Conservation (phyloP, 2,888 invertebrate genomes). For the Temnothorax unifasciatus region DNA sequence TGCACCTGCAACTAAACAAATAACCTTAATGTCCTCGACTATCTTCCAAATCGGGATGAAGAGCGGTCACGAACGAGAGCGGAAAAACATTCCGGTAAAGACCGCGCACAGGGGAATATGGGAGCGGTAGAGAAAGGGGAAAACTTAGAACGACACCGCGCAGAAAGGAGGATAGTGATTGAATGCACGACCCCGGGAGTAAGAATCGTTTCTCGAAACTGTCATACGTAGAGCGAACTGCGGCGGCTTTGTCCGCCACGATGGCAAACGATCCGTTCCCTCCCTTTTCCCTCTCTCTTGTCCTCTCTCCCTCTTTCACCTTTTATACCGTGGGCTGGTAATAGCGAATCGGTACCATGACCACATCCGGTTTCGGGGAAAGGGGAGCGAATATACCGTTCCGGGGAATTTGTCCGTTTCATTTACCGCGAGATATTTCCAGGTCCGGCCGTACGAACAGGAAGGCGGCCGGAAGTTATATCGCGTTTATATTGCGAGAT, state of each 20-base stretch:
- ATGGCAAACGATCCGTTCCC: slow-evolving; percentile 63
- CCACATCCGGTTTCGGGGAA: slow-evolving; percentile 11
- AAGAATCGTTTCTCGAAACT: slow-evolving; percentile 59
- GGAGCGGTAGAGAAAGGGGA: neutral
- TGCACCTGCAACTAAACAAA: slow-evolving; percentile 24
- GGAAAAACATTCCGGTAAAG: slow-evolving; percentile 25
- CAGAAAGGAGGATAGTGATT: slow-evolving; percentile 51
- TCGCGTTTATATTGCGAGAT: slow-evolving; percentile 80
- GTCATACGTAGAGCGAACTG: slow-evolving; percentile 59
- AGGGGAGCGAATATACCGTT: slow-evolving; percentile 49
- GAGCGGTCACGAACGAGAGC: slow-evolving; percentile 12
- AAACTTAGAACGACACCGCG: slow-evolving; percentile 42
- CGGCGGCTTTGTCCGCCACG: slow-evolving; percentile 68
- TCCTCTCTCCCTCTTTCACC: slow-evolving; percentile 44
- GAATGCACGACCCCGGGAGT: slow-evolving; percentile 46
- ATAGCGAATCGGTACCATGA: slow-evolving; percentile 39
- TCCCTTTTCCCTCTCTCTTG: neutral
- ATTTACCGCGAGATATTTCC: slow-evolving; percentile 79
- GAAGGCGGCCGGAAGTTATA: slow-evolving; percentile 76
- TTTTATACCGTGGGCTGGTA: slow-evolving; percentile 37
- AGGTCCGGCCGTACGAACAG: slow-evolving; percentile 60
- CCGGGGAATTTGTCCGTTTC: slow-evolving; percentile 78
- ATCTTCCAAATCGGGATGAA: slow-evolving; percentile 1
- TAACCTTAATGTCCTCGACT: neutral
- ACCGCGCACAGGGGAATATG: slow-evolving; percentile 41